These are phyloP conservation scores for Micronycteris hirsuta DNA, from an alignment of 2,113 vertebrate genomes.

Conservation along the genomic window DNA sequence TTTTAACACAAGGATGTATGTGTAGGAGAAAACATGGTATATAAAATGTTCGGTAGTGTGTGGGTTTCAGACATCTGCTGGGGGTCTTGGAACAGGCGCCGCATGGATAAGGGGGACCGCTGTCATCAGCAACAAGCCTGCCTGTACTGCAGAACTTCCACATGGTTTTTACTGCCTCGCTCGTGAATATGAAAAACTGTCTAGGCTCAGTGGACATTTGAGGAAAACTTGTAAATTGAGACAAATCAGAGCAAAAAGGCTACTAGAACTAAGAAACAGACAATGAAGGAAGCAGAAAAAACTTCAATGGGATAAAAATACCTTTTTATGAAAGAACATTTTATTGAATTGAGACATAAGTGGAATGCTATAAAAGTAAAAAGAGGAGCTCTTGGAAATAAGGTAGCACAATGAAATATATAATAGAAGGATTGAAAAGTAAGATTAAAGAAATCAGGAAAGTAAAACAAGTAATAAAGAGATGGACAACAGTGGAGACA, in stretches of 20 bases:
- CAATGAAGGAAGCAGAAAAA: neutral
- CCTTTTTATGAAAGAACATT: neutral
- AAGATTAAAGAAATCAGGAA: neutral
- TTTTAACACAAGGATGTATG: neutral
- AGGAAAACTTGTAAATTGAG: neutral
- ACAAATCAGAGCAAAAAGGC: slow-evolving; percentile 8
- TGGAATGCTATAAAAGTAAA: neutral
- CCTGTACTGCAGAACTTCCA: neutral
- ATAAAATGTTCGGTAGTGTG: neutral
- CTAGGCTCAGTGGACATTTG: neutral
- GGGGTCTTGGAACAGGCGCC: neutral
- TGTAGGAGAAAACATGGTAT: neutral
- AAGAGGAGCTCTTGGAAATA: neutral
- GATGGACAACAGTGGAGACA: neutral
- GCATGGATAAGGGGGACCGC: neutral
- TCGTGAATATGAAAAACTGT: neutral
- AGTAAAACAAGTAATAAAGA: neutral
- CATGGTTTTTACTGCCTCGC: neutral
- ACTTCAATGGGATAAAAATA: neutral
- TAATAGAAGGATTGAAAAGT: neutral
- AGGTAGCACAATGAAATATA: slow-evolving; percentile 5
- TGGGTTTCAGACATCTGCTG: neutral
- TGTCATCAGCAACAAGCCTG: neutral
- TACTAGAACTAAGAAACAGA: neutral
- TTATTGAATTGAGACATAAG: neutral